These are phyloP conservation scores for Tricholauxania praeusta DNA, from an alignment of 2,888 invertebrate genomes.

Conservation along the genomic window DNA sequence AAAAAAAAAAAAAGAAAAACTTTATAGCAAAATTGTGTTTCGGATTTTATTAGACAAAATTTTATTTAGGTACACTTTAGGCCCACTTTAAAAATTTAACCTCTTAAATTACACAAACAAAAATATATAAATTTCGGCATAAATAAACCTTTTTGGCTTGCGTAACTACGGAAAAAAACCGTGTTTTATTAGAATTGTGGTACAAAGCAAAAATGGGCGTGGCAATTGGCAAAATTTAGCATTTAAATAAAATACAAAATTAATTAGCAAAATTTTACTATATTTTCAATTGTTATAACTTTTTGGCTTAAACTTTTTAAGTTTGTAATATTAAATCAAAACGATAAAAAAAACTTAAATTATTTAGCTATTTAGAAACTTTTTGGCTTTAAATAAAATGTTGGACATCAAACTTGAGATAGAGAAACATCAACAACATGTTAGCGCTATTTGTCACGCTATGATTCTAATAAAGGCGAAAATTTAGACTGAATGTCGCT, in stretches of 20 bases:
- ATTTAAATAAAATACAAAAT: conserved; percentile 45
- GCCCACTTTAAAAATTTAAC: conserved; percentile 49
- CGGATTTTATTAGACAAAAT: conserved; percentile 62
- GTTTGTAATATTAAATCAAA: background rate
- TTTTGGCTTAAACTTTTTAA: conserved; percentile 39
- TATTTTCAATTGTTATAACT: conserved; percentile 40
- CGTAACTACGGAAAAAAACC: conserved; percentile 48
- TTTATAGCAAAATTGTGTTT: conserved; percentile 55
- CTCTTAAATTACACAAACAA: conserved; percentile 34
- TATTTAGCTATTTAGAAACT: conserved; percentile 16
- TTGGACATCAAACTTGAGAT: too few relatives aligned
- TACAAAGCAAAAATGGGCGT: conserved; percentile 49
- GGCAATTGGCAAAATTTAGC: conserved; percentile 51
- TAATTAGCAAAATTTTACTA: conserved; percentile 42
- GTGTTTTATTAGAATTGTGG: conserved; percentile 64
- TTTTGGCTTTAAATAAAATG: conserved; percentile 54
- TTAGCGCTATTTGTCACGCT: conserved; percentile 49
- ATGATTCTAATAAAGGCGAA: conserved; percentile 66
- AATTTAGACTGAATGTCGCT: conserved; percentile 66
- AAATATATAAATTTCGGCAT: conserved; percentile 50
- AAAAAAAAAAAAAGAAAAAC: conserved; percentile 38
- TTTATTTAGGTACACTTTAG: conserved; percentile 59
- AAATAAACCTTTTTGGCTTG: conserved; percentile 38
- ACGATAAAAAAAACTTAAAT: conserved; percentile 21
- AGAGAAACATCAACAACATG: too few relatives aligned